Evolutionary conservation across 2,888 invertebrate genomes (phyloP).

Genomic region (Ischnus inquisitorius): DNA sequence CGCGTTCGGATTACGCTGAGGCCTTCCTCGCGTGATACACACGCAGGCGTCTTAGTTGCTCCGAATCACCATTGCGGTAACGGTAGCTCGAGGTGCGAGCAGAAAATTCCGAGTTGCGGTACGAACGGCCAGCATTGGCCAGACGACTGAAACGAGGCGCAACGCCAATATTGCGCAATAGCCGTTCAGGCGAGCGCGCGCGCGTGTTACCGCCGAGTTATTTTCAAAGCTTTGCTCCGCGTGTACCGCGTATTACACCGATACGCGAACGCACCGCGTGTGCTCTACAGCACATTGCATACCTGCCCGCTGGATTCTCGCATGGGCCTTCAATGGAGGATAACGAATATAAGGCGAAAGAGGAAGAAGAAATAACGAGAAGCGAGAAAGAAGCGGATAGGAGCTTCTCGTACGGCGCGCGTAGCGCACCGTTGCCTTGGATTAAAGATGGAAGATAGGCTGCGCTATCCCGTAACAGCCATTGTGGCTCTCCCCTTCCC

Average conservation of each 20-base stretch:
- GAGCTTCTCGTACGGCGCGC: constrained; percentile 18
- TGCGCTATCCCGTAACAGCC: constrained; percentile 70
- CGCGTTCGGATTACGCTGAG: background rate
- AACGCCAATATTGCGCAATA: constrained; percentile 64
- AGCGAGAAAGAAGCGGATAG: constrained; percentile 35
- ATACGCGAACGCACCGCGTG: constrained; percentile 26
- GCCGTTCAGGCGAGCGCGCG: constrained; percentile 35
- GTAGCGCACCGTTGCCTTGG: constrained; percentile 58
- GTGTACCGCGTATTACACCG: constrained; percentile 38
- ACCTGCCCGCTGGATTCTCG: constrained; percentile 25
- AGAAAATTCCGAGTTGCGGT: background rate
- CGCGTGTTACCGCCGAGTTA: constrained; percentile 61
- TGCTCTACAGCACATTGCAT: background rate
- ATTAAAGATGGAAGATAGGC: constrained; percentile 73
- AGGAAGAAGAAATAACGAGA: constrained; percentile 13
- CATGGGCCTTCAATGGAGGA: constrained; percentile 30
- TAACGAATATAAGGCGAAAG: constrained; percentile 18
- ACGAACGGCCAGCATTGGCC: background rate
- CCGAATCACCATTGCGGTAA: constrained; percentile 12
- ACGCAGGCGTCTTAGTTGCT: background rate
- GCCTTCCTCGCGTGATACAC: background rate
- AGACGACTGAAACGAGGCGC: constrained; percentile 58
- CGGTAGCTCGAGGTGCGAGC: background rate
- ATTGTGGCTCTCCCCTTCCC: constrained; percentile 61
- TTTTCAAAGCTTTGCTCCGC: constrained; percentile 57